Conservation (phyloP, 2,888 invertebrate genomes). For the Carabus problematicus region DNA sequence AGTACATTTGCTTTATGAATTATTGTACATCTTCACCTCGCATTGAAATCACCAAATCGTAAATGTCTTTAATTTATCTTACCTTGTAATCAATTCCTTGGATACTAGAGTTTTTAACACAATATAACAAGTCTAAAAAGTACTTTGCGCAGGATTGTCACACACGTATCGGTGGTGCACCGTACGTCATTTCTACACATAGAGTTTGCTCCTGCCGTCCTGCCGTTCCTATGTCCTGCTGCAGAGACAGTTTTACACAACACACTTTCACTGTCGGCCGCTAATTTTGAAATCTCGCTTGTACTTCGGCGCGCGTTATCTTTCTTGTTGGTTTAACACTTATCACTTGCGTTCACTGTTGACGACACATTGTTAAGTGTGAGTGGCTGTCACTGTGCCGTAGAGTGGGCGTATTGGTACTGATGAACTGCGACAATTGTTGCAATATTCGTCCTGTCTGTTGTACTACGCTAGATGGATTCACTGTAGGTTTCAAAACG, state of each 20-base stretch:
- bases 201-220: neutral
- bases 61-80: too few species aligned
- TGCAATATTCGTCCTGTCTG: slow-evolving; percentile 17
- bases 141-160: neutral
- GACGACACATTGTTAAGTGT: slow-evolving; percentile 24
- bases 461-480: slow-evolving; percentile 26
- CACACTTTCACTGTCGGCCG: slow-evolving; percentile 54
- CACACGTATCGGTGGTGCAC: neutral
- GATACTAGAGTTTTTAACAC: too few species aligned
- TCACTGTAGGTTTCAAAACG: too few species aligned
- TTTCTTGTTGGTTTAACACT: slow-evolving; percentile 51
- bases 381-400: slow-evolving; percentile 21
- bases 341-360: slow-evolving; percentile 49
- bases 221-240: too few species aligned
- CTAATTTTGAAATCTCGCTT: slow-evolving; percentile 54
- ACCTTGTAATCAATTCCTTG: too few species aligned
- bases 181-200: slow-evolving; percentile 16
- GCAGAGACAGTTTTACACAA: too few species aligned
- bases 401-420: neutral
- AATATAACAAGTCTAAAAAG: neutral
- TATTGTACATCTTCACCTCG: slow-evolving; percentile 2
- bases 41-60: slow-evolving; percentile 15
- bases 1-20: slow-evolving; percentile 9
- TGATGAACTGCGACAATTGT: slow-evolving; percentile 21
- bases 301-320: slow-evolving; percentile 44